phyloP scores from a whole-genome alignment of 30 jellyfish, hydroid and myxozoan genomes.

The Phacellophora camtschatica region DNA sequence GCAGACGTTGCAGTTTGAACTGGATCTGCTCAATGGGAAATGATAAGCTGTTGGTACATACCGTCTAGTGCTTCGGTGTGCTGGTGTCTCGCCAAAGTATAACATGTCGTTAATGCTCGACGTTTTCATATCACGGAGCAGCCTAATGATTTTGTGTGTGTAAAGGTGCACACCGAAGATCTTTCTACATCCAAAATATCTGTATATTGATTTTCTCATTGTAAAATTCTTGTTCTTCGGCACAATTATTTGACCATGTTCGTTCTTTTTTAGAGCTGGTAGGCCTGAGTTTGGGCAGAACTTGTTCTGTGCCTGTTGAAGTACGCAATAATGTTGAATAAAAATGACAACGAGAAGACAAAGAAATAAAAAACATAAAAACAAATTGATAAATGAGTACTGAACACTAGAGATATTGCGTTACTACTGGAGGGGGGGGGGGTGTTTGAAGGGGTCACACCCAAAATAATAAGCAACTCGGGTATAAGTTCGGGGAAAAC shows the following conservation, averaged over 20 bases:
- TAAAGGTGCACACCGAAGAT: conserved; percentile 60
- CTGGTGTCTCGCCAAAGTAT: conserved; percentile 69
- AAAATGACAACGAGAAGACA: too few relatives aligned
- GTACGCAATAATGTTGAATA: too few relatives aligned
- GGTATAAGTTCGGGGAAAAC: too few relatives aligned
- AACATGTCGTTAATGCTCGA: conserved; percentile 42
- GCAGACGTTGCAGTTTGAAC: conserved; percentile 54
- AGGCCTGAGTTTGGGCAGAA: conserved; percentile 70
- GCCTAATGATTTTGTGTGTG: conserved; percentile 34
- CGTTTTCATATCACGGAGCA: conserved; percentile 8
- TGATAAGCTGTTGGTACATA: conserved; percentile 67
- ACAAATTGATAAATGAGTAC: too few relatives aligned
- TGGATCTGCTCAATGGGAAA: conserved; percentile 55
- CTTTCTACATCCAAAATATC: conserved; percentile 32
- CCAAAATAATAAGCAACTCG: too few relatives aligned
- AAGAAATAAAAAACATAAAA: too few relatives aligned
- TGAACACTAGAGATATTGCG: too few relatives aligned
- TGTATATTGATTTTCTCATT: conserved; percentile 41
- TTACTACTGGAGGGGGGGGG: too few relatives aligned
- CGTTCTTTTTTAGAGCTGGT: conserved; percentile 13
- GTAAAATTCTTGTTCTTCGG: conserved; percentile 34
- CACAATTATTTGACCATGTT: neutral
- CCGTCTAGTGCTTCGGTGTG: conserved; percentile 32
- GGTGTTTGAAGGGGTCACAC: too few relatives aligned
- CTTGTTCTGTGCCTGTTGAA: too few relatives aligned